A percentile compares a stretch with the other conserved stretches of the same genome.
phyloP scores from a whole-genome alignment of 2,888 invertebrate species.

The Electrophaes corylata region DNA sequence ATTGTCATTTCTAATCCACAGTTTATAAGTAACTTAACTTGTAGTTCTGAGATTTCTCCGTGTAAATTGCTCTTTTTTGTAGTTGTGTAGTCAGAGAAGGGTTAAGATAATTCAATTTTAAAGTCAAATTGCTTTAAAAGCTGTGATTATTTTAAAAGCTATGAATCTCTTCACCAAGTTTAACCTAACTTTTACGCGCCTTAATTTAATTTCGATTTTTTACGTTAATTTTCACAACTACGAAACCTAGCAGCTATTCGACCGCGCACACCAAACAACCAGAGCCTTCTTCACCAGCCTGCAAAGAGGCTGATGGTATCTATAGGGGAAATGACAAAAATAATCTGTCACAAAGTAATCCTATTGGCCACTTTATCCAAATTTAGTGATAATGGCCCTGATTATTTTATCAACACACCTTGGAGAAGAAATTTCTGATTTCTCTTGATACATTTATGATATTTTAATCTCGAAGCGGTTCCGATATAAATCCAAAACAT shows the following conservation, averaged over 20 bases:
- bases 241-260: constrained; percentile 24
- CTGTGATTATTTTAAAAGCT: background rate
- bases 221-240: constrained; percentile 33
- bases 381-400: background rate
- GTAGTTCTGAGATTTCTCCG: too few species aligned
- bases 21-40: too few species aligned
- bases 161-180: background rate
- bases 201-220: constrained; percentile 8
- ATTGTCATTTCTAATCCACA: too few species aligned
- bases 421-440: background rate
- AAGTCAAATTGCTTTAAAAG: constrained; percentile 3
- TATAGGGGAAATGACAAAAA: background rate
- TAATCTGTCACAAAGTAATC: background rate
- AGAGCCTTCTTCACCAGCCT: background rate
- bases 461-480: background rate
- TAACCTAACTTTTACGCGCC: background rate
- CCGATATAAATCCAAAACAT: constrained; percentile 14
- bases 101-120: constrained; percentile 3
- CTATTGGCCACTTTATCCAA: background rate
- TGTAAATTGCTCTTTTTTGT: background rate
- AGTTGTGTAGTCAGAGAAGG: background rate
- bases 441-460: background rate
- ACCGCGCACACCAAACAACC: constrained; percentile 8
- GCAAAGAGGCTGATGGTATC: background rate
- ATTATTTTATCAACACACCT: background rate